A percentile compares a stretch with the other conserved stretches of the same genome.
Conservation (phyloP, 1,140 invertebrate species). For the Tetramorium simillimum region DNA sequence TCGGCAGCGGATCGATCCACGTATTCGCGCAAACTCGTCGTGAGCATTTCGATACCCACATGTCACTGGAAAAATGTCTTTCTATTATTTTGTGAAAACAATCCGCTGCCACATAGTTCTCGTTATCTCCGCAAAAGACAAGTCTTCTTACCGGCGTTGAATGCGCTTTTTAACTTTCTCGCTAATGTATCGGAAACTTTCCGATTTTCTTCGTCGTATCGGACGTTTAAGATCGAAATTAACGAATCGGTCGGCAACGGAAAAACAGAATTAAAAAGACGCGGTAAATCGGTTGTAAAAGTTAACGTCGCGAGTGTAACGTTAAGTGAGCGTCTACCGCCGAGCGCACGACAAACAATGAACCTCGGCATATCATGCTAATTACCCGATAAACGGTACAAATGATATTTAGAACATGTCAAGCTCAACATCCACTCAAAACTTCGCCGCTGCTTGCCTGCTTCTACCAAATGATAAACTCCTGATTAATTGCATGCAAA, state of each 20-base stretch:
- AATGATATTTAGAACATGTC: constrained; percentile 58
- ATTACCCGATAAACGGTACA: constrained; percentile 58
- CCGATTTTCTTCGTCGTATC: constrained; percentile 34
- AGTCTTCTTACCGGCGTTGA: background rate
- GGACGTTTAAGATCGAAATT: constrained; percentile 39
- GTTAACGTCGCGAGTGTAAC: constrained; percentile 4
- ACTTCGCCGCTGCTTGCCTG: constrained; percentile 24
- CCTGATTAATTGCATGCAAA: constrained; percentile 43
- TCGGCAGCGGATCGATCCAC: constrained; percentile 53
- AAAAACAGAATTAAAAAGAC: background rate
- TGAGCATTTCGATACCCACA: constrained; percentile 51
- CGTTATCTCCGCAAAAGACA: constrained; percentile 22
- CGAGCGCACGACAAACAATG: constrained; percentile 24
- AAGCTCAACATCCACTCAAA: constrained; percentile 45
- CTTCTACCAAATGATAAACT: constrained; percentile 25
- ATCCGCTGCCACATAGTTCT: constrained; percentile 61
- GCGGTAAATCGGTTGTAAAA: background rate
- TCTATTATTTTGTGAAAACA: constrained; percentile 66
- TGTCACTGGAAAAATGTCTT: constrained; percentile 68
- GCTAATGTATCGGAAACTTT: constrained; percentile 53
- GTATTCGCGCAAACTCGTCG: constrained; percentile 43
- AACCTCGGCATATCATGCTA: constrained; percentile 15
- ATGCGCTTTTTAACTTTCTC: background rate
- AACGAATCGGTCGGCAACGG: background rate
- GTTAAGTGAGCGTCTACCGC: constrained; percentile 34